A percentile compares a stretch with the other conserved stretches of the same genome.
Evolutionary conservation across 2,888 invertebrate species (phyloP).

Genomic region (Drosophila mimetica): DNA sequence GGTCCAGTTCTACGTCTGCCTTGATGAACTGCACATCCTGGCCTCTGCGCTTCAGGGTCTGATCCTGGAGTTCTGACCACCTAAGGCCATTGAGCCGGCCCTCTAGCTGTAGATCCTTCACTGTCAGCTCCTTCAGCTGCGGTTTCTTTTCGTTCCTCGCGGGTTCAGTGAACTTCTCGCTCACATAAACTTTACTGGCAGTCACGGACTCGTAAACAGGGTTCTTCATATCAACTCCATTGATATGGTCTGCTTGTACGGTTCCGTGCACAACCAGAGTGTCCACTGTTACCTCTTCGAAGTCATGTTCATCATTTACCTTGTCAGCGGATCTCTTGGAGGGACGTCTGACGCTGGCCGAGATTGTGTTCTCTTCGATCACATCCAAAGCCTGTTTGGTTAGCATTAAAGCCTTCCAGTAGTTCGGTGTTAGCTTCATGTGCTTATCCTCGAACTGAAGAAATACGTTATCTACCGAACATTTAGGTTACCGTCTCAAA

Average conservation of each 20-base stretch:
- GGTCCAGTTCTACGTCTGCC: constrained; percentile 60
- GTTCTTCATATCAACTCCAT: constrained; percentile 61
- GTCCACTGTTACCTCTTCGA: constrained; percentile 71
- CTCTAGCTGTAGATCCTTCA: constrained; percentile 84
- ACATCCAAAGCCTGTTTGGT: constrained; percentile 76
- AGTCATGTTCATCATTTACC: constrained; percentile 51
- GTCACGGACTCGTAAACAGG: constrained; percentile 73
- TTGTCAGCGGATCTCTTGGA: constrained; percentile 35
- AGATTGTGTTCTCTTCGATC: constrained; percentile 57
- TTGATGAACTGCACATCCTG: constrained; percentile 84
- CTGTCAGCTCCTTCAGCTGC: constrained; percentile 69
- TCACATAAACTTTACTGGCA: constrained; percentile 70
- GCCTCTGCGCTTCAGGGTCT: constrained; percentile 85
- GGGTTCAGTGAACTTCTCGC: constrained; percentile 41
- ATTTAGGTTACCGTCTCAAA: not conserved
- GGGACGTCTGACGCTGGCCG: constrained; percentile 15
- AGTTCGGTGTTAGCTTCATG: constrained; percentile 68
- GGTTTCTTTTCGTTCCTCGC: constrained; percentile 27
- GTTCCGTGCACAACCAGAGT: constrained; percentile 72
- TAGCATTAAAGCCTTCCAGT: constrained; percentile 80
- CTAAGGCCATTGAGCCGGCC: constrained; percentile 85
- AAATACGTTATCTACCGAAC: not conserved
- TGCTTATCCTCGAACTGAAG: constrained; percentile 68
- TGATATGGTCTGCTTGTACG: constrained; percentile 67
- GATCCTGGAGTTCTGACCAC: constrained; percentile 84